Base-by-base conservation (phyloP, 2,797 vertebrate genomes). In the Pantherophis vulpinus region DNA sequence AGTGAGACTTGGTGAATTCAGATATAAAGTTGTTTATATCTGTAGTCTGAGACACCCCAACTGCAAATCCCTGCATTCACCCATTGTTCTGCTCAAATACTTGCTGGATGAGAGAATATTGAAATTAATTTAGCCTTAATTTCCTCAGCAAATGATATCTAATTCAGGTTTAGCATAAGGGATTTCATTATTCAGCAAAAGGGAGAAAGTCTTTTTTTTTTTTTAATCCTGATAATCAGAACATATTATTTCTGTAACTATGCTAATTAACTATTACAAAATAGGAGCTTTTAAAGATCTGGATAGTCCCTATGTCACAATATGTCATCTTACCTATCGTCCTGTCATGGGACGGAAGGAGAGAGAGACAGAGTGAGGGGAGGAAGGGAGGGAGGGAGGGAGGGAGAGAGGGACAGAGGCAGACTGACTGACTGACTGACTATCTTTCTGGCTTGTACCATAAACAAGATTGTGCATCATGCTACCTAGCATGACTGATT, bases 381-480 rank as follows among this genome's bases (percentile, higher is more conserved):
- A 37, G 37, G 37, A 37, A 37, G 37, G 37, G 37, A 42, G 37
- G 5, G 58, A 0, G n/a, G n/a, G n/a, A 13, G 58, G 47, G 47
- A 47, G 42, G 47, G 47, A 47, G 5, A 6, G 47, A 47, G 47
- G 5, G 47, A 12, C 10, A 58, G 18, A 59, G 58, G 20, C 18
- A 59, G 58, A 23, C 58, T 23, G 59, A 59, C 11, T 60, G 59
- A 42, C 37, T 42, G 60, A 61, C 25, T 66, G 29, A n/a, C 29
- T 66, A n/a, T 66, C 60, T 0, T 1, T 0, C 0, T 93, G 27
- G 12, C 5, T 47, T 54, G 23, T 0, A 0, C 83, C 61, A 0
- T 0, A 83, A n/a, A 66, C 0, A 7, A 95, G 20, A 7, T n/a
- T 61, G 90, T 93, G 47, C 16, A 61, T 91, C 63, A 91, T 87